Conservation (phyloP, 2,888 invertebrate species). For the Epsilonema sp. region DNA sequence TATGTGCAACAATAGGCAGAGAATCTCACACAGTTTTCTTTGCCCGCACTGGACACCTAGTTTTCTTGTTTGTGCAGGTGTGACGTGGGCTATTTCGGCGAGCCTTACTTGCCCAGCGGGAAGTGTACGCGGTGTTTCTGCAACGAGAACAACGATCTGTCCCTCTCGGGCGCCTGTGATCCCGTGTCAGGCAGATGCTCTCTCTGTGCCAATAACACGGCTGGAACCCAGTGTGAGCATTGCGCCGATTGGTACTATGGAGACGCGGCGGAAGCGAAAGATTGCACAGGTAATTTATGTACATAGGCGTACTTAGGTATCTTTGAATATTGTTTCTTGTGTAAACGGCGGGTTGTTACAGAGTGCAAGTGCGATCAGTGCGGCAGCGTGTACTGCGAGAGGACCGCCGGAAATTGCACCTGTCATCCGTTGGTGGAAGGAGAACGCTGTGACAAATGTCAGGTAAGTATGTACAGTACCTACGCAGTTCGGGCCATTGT, state of each 20-base stretch:
- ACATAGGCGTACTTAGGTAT: too few relatives aligned
- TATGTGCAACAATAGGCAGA: too few relatives aligned
- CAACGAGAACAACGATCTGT: slow-evolving; percentile 75
- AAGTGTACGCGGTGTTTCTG: slow-evolving; percentile 69
- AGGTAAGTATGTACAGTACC: slow-evolving; percentile 19
- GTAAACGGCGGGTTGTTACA: too few relatives aligned
- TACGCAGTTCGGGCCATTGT: background rate
- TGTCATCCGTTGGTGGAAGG: slow-evolving; percentile 63
- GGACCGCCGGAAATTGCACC: slow-evolving; percentile 37
- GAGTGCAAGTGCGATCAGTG: background rate
- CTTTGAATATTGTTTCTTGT: too few relatives aligned
- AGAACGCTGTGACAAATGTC: slow-evolving; percentile 57
- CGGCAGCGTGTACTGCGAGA: background rate
- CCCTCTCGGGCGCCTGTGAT: slow-evolving; percentile 65
- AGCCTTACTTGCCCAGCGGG: slow-evolving; percentile 45
- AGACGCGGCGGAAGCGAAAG: slow-evolving; percentile 72
- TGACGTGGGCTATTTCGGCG: slow-evolving; percentile 69
- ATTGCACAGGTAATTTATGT: slow-evolving; percentile 81
- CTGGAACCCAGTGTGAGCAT: slow-evolving; percentile 64
- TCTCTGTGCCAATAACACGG: slow-evolving; percentile 74
- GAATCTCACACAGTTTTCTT: too few relatives aligned
- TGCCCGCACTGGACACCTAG: too few relatives aligned
- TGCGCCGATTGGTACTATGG: slow-evolving; percentile 75
- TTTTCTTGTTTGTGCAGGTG: too few relatives aligned
- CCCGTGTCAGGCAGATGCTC: slow-evolving; percentile 69